Evolutionary conservation across 2,113 vertebrate genomes (phyloP).

Genomic region (Eulacestoma nigropectus): DNA sequence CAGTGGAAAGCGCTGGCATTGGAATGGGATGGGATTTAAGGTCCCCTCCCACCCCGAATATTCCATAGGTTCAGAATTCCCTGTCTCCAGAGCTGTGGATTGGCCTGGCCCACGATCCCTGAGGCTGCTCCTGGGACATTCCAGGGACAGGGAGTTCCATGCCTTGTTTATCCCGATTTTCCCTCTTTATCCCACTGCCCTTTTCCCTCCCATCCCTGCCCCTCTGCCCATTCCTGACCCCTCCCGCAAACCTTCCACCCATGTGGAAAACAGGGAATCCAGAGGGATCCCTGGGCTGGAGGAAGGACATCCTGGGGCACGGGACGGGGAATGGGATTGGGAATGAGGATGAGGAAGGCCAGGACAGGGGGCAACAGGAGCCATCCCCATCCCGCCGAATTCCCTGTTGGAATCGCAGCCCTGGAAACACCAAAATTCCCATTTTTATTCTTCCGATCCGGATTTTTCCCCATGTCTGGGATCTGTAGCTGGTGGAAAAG

Average conservation of each 20-base stretch:
- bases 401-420: neutral
- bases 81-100: neutral
- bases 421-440: neutral
- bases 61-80: neutral
- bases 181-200: neutral
- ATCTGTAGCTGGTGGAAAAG: neutral
- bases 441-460: accelerated
- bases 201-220: neutral
- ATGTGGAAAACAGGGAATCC: neutral
- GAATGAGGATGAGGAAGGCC: neutral
- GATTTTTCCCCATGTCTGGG: neutral
- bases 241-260: neutral
- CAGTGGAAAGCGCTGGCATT: accelerated
- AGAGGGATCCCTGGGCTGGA: neutral
- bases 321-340: neutral
- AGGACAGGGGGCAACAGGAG: neutral
- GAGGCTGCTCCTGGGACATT: neutral
- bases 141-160: neutral
- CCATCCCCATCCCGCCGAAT: neutral
- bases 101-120: neutral
- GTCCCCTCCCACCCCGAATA: neutral
- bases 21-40: neutral
- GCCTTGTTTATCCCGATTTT: neutral
- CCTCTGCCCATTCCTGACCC: neutral
- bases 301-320: neutral